phyloP scores from a whole-genome alignment of 2,888 invertebrate species.

The Fabriciana adippe region DNA sequence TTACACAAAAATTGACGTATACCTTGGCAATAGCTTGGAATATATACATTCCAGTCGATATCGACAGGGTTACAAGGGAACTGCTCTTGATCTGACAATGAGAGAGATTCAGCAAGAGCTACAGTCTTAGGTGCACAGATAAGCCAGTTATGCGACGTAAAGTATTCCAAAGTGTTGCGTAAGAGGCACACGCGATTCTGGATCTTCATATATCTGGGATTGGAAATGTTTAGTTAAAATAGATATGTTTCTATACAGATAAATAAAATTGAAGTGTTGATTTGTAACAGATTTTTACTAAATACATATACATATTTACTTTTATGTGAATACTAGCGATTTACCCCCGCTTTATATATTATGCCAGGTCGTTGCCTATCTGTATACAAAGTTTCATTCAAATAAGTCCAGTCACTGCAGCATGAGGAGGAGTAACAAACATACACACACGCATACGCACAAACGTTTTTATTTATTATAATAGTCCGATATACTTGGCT shows the following conservation, averaged over 20 bases:
- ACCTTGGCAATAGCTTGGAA: conserved; percentile 41
- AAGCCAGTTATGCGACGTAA: conserved; percentile 41
- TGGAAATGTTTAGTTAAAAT: conserved; percentile 4
- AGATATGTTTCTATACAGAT: no score
- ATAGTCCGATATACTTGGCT: conserved; percentile 30
- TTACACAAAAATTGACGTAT: conserved; percentile 36
- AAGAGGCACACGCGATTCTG: conserved; percentile 41
- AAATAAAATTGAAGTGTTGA: no score
- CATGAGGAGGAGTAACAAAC: no score
- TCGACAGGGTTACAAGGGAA: conserved; percentile 43
- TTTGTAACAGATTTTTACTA: no score
- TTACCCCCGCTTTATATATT: no score
- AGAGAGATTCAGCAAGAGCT: conserved; percentile 32
- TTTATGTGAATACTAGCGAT: no score
- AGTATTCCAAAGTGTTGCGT: conserved; percentile 39
- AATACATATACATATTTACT: no score
- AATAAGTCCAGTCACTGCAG: no score
- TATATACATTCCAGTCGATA: conserved; percentile 42
- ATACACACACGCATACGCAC: no score
- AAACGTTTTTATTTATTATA: neutral
- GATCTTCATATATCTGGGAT: conserved; percentile 50
- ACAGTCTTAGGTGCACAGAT: conserved; percentile 35
- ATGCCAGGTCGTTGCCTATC: no score
- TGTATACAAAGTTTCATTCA: no score
- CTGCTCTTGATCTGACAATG: conserved; percentile 28